These are phyloP conservation scores for Vireo altiloquus DNA, from an alignment of 2,113 vertebrate genomes.

Conservation along the genomic window DNA sequence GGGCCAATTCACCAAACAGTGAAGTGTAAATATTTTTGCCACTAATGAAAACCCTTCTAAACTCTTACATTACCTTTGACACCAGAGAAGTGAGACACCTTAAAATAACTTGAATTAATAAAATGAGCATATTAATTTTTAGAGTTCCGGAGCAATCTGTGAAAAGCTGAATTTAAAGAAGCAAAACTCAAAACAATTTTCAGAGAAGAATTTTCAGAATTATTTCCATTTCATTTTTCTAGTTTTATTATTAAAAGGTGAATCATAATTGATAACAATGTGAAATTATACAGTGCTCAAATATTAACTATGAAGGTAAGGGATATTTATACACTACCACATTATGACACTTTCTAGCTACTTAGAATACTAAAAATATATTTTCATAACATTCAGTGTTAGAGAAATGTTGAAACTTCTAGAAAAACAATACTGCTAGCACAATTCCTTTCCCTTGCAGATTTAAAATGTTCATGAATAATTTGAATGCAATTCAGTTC, in stretches of 20 bases:
- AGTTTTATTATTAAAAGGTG: not conserved
- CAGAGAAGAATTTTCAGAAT: not conserved
- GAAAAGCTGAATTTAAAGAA: not conserved
- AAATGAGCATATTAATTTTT: not conserved
- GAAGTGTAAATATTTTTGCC: not conserved
- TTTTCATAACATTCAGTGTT: not conserved
- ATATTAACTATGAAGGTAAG: not conserved
- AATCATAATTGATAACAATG: not conserved
- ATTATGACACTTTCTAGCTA: not conserved
- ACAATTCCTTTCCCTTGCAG: not conserved
- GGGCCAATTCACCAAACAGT: not conserved
- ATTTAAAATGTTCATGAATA: not conserved
- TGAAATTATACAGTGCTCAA: not conserved
- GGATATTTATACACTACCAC: not conserved
- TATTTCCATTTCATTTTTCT: not conserved
- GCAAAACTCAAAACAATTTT: not conserved
- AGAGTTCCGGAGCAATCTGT: not conserved
- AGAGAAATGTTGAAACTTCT: not conserved
- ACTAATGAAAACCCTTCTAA: not conserved
- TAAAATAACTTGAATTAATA: not conserved
- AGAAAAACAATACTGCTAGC: not conserved
- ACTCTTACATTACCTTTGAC: not conserved
- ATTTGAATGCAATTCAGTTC: not conserved
- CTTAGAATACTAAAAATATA: not conserved
- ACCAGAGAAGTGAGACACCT: not conserved